Conservation (phyloP, 2,797 vertebrate species). For the Aythya fuligula region DNA sequence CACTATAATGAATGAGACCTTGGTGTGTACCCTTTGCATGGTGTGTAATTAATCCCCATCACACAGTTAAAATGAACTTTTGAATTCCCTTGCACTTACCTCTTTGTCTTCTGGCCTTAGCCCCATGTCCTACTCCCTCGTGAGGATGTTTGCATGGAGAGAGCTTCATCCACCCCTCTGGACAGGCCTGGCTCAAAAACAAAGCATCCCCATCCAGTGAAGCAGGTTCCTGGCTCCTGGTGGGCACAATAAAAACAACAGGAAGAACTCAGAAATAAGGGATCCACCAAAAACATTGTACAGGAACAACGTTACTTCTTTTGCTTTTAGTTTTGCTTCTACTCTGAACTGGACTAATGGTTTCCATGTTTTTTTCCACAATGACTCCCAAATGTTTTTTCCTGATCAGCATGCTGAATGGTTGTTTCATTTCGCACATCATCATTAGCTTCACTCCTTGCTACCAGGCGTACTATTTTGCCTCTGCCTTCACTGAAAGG, state of each 20-base stretch:
- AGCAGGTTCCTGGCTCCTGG: neutral
- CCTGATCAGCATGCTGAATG: constrained; percentile 43
- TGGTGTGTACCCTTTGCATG: neutral
- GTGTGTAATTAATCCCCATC: neutral
- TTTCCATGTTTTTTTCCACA: constrained; percentile 70
- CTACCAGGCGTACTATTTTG: constrained; percentile 51
- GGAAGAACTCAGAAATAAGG: neutral
- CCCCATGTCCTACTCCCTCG: neutral
- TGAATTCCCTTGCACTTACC: neutral
- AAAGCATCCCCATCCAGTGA: rapidly evolving
- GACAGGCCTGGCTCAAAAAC: neutral
- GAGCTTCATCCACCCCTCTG: neutral
- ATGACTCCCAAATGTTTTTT: constrained; percentile 70
- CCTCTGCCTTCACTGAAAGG: constrained; percentile 35
- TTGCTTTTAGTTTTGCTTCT: constrained; percentile 13
- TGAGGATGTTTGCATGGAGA: neutral
- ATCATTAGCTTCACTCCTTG: constrained; percentile 52
- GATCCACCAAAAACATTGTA: neutral
- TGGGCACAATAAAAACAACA: neutral
- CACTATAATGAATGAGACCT: neutral
- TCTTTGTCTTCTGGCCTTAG: neutral
- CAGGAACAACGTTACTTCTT: neutral
- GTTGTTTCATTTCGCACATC: constrained; percentile 70
- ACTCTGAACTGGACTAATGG: neutral
- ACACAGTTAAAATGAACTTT: neutral